These are phyloP conservation scores for Lepidocyrtinus sp. DNA, from an alignment of 2,888 invertebrate genomes.

Conservation along the genomic window DNA sequence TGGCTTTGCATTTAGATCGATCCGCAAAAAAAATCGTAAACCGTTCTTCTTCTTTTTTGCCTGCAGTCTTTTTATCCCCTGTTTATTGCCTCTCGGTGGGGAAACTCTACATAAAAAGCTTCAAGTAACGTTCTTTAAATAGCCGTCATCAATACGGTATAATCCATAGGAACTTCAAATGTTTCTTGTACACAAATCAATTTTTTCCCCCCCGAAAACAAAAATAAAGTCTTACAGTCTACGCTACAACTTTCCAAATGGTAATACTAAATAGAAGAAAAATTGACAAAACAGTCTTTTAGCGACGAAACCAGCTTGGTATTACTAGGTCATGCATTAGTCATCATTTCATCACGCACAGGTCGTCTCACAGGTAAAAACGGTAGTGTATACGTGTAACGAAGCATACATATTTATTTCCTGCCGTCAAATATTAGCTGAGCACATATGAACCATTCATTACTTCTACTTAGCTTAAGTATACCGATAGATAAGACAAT, in stretches of 20 bases:
- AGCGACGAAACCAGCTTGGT: neutral
- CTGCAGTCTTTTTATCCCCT: neutral
- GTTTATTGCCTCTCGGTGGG: neutral
- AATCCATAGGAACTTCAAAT: neutral
- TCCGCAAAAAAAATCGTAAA: neutral
- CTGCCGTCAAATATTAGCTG: neutral
- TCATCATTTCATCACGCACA: slow-evolving; percentile 14
- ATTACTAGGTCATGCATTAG: slow-evolving; percentile 8
- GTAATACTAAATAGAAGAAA: neutral
- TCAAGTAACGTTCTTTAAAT: neutral
- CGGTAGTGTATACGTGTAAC: neutral
- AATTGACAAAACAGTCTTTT: slow-evolving; percentile 12
- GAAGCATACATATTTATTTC: neutral
- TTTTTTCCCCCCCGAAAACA: neutral
- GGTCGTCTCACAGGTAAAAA: slow-evolving; percentile 5
- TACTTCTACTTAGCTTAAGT: neutral
- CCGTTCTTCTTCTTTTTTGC: slow-evolving; percentile 17
- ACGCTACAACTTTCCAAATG: neutral
- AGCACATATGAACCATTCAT: neutral
- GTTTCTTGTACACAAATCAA: neutral
- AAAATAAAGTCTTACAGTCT: neutral
- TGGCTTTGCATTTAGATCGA: neutral
- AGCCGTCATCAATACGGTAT: slow-evolving; percentile 8
- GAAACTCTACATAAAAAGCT: neutral
- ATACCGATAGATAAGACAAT: neutral